Base-by-base conservation (phyloP, 2,113 vertebrate genomes). In the Pipa parva region DNA sequence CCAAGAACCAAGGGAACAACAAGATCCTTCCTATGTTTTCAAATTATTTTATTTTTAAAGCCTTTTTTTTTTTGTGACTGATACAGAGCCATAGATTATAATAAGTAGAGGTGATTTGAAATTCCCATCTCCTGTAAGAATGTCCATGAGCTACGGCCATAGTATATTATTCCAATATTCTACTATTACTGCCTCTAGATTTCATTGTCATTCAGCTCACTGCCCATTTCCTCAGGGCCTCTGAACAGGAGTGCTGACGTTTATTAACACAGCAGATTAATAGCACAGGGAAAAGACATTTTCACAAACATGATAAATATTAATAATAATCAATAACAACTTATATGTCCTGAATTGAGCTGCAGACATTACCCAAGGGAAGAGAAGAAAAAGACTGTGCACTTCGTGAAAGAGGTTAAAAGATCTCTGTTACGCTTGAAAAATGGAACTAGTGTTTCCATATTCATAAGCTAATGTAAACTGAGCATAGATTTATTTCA, bases 301-400 rank as follows among this genome's bases (percentile, higher is more conserved):
- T 79, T 88, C 83, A 73, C 89, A 87, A 91, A 89, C 92, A 88
- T 75, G 88, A 93, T 88, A 85, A 92, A 92, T 92, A 93, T 93
- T 94, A 92, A 95, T 92, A 93, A 92, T 89, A 91, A 93, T 93
- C 92, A 87, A 92, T 93, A 82, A 79, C 78, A 77, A 85, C 88
- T 90, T 91, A 80, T 84, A 83, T 84, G 87, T 88, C 79, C 88
- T 80, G 87, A 81, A 80, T 80, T 80, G 84, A 79, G 79, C 87
- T 80, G 71, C 77, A 88, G 90, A 84, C 85, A 85, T 84, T 76
- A 82, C 84, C 83, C 82, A 50, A 69, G 76, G 85, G 85, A 74
- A 50, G 8, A 12, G 4, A 26, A 61, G 4, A 21, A 58, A 66
- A 58, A 20, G 46, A 24, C 54, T 66, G 15, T 3, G 39, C 26